phyloP scores from a whole-genome alignment of 2,888 invertebrate species.

The Cheilosia vulpina region DNA sequence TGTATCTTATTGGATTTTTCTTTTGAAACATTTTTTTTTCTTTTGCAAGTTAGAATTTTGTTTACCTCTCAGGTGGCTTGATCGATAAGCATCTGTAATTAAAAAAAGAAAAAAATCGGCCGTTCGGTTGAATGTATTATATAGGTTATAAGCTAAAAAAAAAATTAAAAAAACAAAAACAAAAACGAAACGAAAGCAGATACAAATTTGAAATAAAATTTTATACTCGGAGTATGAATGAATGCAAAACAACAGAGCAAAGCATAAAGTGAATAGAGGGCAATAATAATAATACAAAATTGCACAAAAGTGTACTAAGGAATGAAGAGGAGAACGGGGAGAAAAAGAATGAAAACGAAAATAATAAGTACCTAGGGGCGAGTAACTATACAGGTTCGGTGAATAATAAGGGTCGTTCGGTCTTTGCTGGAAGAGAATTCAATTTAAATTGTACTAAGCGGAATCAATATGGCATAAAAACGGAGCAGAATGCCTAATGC shows the following conservation, averaged over 20 bases:
- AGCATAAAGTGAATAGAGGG: slow-evolving; percentile 41
- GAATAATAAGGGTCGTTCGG: slow-evolving; percentile 58
- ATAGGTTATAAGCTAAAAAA: slow-evolving; percentile 78
- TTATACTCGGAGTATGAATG: slow-evolving; percentile 4
- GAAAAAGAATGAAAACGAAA: slow-evolving; percentile 22
- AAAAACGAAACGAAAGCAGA: slow-evolving; percentile 42
- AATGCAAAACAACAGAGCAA: slow-evolving; percentile 42
- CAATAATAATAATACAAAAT: slow-evolving; percentile 76
- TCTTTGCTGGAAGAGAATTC: slow-evolving; percentile 5
- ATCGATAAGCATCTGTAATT: slow-evolving; percentile 90
- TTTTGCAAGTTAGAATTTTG: slow-evolving; percentile 77
- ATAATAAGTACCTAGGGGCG: slow-evolving; percentile 59
- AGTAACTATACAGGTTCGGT: slow-evolving; percentile 51
- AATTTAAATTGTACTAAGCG: slow-evolving; percentile 25
- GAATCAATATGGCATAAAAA: slow-evolving; percentile 56
- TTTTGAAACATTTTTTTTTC: slow-evolving; percentile 66
- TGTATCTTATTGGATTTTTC: slow-evolving; percentile 76
- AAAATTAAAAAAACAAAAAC: slow-evolving; percentile 32
- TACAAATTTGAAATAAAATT: slow-evolving; percentile 25
- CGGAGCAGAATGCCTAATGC: slow-evolving; percentile 8
- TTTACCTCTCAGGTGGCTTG: slow-evolving; percentile 90
- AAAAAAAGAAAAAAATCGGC: slow-evolving; percentile 84
- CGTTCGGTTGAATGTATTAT: slow-evolving; percentile 85
- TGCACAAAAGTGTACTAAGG: slow-evolving; percentile 47
- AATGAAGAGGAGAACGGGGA: slow-evolving; percentile 13